These are phyloP conservation scores for Dasypogon diadema DNA, from an alignment of 2,888 invertebrate species.

Conservation along the genomic window DNA sequence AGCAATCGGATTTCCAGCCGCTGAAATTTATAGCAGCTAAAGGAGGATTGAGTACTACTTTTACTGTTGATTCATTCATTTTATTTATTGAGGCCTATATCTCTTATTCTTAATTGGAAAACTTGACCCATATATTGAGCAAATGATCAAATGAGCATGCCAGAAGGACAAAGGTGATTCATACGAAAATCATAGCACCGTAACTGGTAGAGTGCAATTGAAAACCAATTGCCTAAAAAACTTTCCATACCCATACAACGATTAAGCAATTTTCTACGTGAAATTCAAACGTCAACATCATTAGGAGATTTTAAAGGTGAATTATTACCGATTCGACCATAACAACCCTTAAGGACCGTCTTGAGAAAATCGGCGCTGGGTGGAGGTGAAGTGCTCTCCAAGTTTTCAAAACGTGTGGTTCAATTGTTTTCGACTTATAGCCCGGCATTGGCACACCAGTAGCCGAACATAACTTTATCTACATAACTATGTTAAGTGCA, in stretches of 20 bases:
- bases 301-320: slow-evolving; percentile 54
- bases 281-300: slow-evolving; percentile 41
- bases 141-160: background rate
- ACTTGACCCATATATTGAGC: background rate
- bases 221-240: background rate
- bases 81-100: too few species aligned
- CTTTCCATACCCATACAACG: background rate
- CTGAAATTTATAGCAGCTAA: slow-evolving; percentile 2
- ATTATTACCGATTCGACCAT: slow-evolving; percentile 57
- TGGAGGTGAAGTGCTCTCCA: slow-evolving; percentile 24
- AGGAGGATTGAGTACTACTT: background rate
- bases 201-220: background rate
- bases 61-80: background rate
- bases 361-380: background rate
- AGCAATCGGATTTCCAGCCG: background rate
- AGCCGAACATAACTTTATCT: background rate
- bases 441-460: slow-evolving; percentile 3
- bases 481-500: slow-evolving; percentile 22
- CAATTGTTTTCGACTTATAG: slow-evolving; percentile 40
- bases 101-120: background rate
- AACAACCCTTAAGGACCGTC: slow-evolving; percentile 53
- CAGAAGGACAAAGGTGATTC: background rate
- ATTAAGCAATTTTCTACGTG: slow-evolving; percentile 43
- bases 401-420: slow-evolving; percentile 39
- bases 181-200: background rate